Evolutionary conservation across 2,888 invertebrate species (phyloP).

Genomic region (Agrotis ipsilon): DNA sequence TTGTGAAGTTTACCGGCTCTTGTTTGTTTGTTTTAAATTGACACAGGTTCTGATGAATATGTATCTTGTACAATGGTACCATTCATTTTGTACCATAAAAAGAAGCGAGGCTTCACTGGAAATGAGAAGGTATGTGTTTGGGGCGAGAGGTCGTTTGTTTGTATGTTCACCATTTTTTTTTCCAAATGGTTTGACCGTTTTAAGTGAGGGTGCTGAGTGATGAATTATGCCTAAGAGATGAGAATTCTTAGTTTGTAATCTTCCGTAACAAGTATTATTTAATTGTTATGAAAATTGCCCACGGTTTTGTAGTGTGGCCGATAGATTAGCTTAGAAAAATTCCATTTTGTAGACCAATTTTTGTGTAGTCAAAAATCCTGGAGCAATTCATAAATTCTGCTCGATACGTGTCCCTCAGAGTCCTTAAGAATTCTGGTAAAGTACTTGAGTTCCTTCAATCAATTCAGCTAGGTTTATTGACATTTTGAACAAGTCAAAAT

Average conservation of each 20-base stretch:
- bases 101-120: slow-evolving; percentile 31
- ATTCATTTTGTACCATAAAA: slow-evolving; percentile 38
- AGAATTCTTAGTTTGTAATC: neutral
- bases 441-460: neutral
- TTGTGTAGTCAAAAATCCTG: neutral
- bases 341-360: neutral
- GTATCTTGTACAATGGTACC: slow-evolving; percentile 54
- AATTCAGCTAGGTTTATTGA: neutral
- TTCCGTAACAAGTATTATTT: slow-evolving; percentile 4
- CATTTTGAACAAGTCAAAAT: neutral
- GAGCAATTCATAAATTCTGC: neutral
- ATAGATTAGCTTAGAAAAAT: neutral
- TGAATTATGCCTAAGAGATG: slow-evolving; percentile 29
- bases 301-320: neutral
- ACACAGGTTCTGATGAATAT: slow-evolving; percentile 61
- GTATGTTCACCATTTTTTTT: slow-evolving; percentile 44
- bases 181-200: slow-evolving; percentile 38
- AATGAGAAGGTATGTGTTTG: slow-evolving; percentile 45
- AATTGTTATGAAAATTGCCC: neutral
- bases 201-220: slow-evolving; percentile 36
- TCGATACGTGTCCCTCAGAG: neutral
- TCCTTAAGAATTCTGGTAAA: neutral
- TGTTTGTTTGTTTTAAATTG: slow-evolving; percentile 71
- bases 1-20: slow-evolving; percentile 72
- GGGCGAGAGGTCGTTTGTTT: slow-evolving; percentile 48